Percentiles rank a stretch among this genome's conserved stretches.
Conservation (phyloP, 2,113 vertebrate genomes). For the Muntiacus reevesi region DNA sequence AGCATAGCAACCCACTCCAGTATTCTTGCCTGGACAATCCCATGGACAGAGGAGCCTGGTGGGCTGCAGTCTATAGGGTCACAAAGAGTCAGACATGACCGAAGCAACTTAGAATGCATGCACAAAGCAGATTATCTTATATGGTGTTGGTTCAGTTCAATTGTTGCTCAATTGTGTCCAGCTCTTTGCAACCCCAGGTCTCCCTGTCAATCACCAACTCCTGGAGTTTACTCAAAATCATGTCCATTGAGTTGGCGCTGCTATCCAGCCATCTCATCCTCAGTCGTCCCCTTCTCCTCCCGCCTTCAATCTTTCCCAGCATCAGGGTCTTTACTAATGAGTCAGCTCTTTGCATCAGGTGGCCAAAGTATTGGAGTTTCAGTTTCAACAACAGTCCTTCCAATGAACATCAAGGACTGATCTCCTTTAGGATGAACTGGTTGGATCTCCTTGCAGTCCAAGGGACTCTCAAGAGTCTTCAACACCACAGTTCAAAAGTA, state of each 20-base stretch:
- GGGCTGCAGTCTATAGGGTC: neutral
- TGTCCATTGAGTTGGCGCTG: neutral
- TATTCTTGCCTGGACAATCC: neutral
- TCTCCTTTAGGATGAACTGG: neutral
- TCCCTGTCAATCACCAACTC: neutral
- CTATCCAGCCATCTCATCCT: neutral
- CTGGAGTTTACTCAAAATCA: neutral
- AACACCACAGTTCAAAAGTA: neutral
- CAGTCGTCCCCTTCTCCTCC: fast-evolving
- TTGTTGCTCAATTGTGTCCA: neutral
- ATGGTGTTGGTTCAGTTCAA: neutral
- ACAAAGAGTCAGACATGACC: neutral
- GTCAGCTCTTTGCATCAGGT: neutral
- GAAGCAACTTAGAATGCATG: neutral
- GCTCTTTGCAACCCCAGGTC: neutral
- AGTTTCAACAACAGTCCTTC: neutral
- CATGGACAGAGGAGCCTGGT: neutral
- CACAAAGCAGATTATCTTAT: neutral
- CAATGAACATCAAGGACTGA: neutral
- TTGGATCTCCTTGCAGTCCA: neutral
- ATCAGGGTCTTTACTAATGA: neutral
- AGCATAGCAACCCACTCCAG: neutral
- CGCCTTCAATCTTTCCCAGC: fast-evolving
- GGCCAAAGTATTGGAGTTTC: neutral
- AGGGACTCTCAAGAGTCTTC: neutral